Base-by-base conservation (phyloP, 2,888 invertebrate species). In the Aspidiotus destructor region DNA sequence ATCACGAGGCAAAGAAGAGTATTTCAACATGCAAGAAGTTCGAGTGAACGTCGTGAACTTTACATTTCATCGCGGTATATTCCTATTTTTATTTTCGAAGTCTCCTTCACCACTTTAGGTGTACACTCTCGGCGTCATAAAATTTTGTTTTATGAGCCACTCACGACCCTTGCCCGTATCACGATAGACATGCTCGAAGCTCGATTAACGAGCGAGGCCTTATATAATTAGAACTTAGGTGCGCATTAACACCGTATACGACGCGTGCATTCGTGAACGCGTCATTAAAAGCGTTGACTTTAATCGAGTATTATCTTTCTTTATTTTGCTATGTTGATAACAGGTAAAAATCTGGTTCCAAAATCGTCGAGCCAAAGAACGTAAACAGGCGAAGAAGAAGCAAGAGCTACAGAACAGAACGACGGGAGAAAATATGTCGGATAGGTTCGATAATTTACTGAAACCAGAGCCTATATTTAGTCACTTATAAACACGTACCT, bases 311-410 rank as follows among this genome's bases (percentile, higher is more conserved):
- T 8, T 40, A 58, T 28, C 28, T 58, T 8, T 28, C n/a, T 58
- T 28, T 5, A 28, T 69, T 57, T 28, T 60, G 16, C 15, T 53
- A 15, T 7, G 41, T 75, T 75, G 11, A 28, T 28, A 28, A 28
- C 80, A 85, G 85, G 87, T 86, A 64, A 86, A 87, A 78, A 87
- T 88, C 70, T 88, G 88, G 88, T 94, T 93, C 77, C 92, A 93
- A 83, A 95, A 95, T 77, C 84, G 94, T 15, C 84, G 95, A 55
- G 95, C 95, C 65, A 95, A 95, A 79, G 94, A 95, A 75, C 83
- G 96, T 11, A 94, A 94, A 78, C 88, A 90, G 76, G 81, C 82
- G 72, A 93, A 94, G 77, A 94, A 94, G 79, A 85, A 87, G 55
- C 87, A 87, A 72, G 89, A 91, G 74, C 42, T 69, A 9, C 69